phyloP scores from a whole-genome alignment of 1,140 invertebrate genomes.

The Diplogasteroides magnus region DNA sequence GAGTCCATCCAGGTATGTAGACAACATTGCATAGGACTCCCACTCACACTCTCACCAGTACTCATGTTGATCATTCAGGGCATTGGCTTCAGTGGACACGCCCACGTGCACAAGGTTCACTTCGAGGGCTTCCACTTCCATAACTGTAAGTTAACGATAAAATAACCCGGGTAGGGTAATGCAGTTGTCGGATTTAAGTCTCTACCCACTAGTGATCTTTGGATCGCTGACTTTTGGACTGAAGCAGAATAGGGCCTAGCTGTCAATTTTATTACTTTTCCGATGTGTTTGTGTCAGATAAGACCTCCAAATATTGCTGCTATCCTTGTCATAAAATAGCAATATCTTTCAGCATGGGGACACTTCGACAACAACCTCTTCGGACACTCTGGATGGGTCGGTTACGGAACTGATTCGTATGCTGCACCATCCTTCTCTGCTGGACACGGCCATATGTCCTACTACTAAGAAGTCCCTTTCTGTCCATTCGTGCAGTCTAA shows the following conservation, averaged over 20 bases:
- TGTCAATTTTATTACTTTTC: neutral
- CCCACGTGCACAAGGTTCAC: conserved; percentile 18
- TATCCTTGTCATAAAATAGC: neutral
- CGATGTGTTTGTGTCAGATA: neutral
- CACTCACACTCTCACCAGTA: no score
- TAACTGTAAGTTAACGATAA: conserved; percentile 14
- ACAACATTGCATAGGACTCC: no score
- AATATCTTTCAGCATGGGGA: conserved; percentile 7
- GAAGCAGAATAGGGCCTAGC: neutral
- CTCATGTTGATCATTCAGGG: conserved; percentile 16
- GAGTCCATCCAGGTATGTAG: conserved; percentile 22
- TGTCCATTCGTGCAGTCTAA: no score
- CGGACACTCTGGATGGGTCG: conserved; percentile 25
- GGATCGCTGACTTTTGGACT: neutral
- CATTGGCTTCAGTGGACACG: conserved; percentile 21
- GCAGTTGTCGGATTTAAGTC: neutral
- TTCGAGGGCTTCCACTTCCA: conserved; percentile 30
- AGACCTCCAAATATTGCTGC: neutral
- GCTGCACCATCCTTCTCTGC: conserved; percentile 14
- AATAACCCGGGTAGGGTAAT: neutral
- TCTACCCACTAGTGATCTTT: neutral
- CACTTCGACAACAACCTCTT: conserved; percentile 8
- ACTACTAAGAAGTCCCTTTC: neutral
- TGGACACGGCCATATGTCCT: neutral
- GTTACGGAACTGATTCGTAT: conserved; percentile 23